A percentile compares a stretch with the other conserved stretches of the same genome.
phyloP scores from a whole-genome alignment of 2,888 invertebrate species.

The Euzophera pinguis region DNA sequence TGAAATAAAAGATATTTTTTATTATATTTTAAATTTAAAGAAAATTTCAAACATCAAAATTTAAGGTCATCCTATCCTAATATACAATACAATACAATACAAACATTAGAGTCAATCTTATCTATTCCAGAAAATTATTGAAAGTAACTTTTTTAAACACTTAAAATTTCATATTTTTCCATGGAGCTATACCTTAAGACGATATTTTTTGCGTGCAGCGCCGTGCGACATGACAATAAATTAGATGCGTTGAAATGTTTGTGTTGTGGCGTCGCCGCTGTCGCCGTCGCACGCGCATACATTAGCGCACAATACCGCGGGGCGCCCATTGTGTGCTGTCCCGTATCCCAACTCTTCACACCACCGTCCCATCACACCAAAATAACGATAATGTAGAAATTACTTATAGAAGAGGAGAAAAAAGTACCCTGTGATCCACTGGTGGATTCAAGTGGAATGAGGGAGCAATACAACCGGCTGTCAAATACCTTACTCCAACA shows the following conservation, averaged over 20 bases:
- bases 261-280: constrained; percentile 56
- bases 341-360: constrained; percentile 29
- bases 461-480: no score
- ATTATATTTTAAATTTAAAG: no score
- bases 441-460: no score
- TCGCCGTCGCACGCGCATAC: constrained; percentile 62
- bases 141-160: not conserved
- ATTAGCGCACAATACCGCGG: constrained; percentile 67
- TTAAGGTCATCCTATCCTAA: no score
- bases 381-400: constrained; percentile 12
- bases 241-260: constrained; percentile 77
- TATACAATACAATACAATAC: no score
- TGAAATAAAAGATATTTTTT: no score
- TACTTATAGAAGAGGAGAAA: not conserved
- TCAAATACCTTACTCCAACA: no score
- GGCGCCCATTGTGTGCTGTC: constrained; percentile 65
- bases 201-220: constrained; percentile 64
- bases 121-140: no score
- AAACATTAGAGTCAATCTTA: no score
- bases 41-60: no score
- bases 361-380: constrained; percentile 27
- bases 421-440: not conserved
- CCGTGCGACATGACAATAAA: constrained; percentile 67
- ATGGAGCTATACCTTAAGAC: constrained; percentile 50
- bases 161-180: constrained; percentile 35